phyloP scores from a whole-genome alignment of 2,113 vertebrate species.

The Thermophis baileyi region DNA sequence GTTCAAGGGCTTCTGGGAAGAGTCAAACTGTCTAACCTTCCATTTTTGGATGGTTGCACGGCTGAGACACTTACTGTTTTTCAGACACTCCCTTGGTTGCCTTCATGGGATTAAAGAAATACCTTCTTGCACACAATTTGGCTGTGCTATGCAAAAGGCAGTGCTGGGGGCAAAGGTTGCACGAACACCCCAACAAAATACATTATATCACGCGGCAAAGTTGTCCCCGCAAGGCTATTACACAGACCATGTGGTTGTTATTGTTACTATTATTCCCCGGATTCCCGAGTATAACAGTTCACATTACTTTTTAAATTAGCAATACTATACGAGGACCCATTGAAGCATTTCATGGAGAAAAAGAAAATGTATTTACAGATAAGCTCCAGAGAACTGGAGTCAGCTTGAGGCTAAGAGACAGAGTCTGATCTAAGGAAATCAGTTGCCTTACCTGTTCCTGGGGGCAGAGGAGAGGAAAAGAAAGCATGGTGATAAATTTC shows the following conservation, averaged over 20 bases:
- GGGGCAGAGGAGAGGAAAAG: not conserved
- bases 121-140: slow-evolving; percentile 71
- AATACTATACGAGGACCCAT: not conserved
- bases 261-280: slow-evolving; percentile 8
- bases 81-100: slow-evolving; percentile 68
- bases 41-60: slow-evolving; percentile 69
- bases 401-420: slow-evolving; percentile 36
- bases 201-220: not conserved
- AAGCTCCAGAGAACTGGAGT: slow-evolving; percentile 46
- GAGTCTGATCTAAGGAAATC: not conserved
- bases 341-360: not conserved
- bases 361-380: slow-evolving; percentile 37
- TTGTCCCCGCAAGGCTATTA: not conserved
- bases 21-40: slow-evolving; percentile 79
- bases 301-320: not conserved
- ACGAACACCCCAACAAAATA: slow-evolving; percentile 31
- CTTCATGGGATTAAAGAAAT: slow-evolving; percentile 72
- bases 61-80: slow-evolving; percentile 72
- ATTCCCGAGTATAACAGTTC: slow-evolving; percentile 67
- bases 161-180: slow-evolving; percentile 64
- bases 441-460: not conserved
- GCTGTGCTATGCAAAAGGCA: slow-evolving; percentile 68
- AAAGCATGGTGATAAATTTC: not conserved
- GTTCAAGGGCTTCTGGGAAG: slow-evolving; percentile 82
- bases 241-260: not conserved